Percentiles rank a stretch among this genome's conserved stretches.
phyloP scores from a whole-genome alignment of 2,797 vertebrate genomes.

The Falco rusticolus region DNA sequence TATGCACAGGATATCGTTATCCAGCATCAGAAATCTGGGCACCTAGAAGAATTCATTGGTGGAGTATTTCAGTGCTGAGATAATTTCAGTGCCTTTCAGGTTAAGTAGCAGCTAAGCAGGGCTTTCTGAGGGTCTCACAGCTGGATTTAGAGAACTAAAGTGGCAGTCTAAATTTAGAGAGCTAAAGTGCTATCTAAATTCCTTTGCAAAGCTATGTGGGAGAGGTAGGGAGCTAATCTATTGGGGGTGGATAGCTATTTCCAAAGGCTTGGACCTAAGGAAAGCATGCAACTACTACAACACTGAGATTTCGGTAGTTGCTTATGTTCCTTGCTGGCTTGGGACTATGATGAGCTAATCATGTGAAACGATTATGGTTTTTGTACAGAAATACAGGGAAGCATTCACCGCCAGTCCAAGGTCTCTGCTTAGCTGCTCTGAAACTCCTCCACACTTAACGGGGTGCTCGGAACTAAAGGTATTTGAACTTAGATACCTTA shows the following conservation, averaged over 20 bases:
- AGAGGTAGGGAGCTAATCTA: not conserved
- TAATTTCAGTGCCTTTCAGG: not conserved
- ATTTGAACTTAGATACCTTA: not conserved
- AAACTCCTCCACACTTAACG: not conserved
- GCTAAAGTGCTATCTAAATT: conserved; percentile 8
- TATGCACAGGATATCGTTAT: not conserved
- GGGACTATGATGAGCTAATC: not conserved
- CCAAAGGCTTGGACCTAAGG: not conserved
- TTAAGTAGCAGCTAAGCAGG: conserved; percentile 13
- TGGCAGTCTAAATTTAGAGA: conserved; percentile 1
- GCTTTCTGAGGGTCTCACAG: conserved; percentile 24
- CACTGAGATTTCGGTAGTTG: not conserved
- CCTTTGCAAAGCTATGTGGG: not conserved
- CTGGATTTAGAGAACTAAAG: conserved; percentile 22
- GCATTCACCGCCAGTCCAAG: not conserved
- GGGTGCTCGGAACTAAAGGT: not conserved
- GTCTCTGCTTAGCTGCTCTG: not conserved
- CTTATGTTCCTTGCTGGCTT: not conserved
- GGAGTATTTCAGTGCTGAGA: not conserved
- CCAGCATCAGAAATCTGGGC: not conserved
- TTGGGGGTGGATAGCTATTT: not conserved
- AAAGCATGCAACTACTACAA: not conserved
- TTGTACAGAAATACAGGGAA: not conserved
- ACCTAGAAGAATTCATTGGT: not conserved
- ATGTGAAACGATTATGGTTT: not conserved